A percentile compares a stretch with the other conserved stretches of the same genome.
These are phyloP conservation scores for Sylvia atricapilla DNA, from an alignment of 2,113 vertebrate species.

Conservation along the genomic window DNA sequence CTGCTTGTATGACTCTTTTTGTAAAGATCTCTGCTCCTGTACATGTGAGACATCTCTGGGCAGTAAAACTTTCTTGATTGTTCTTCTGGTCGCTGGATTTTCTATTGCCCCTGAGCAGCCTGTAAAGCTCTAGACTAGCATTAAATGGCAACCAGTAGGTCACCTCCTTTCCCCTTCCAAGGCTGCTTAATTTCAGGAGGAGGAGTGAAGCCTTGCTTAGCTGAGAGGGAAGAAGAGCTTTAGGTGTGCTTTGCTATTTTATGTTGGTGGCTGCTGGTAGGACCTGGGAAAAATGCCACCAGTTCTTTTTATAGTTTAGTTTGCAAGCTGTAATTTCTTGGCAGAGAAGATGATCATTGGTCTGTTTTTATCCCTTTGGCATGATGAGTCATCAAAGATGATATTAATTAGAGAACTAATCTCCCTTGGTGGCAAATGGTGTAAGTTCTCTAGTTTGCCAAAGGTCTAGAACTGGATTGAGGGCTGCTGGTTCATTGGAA, in stretches of 20 bases:
- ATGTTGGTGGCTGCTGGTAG: background rate
- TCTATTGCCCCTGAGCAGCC: background rate
- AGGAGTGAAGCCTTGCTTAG: background rate
- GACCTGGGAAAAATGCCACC: background rate
- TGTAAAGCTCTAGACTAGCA: background rate
- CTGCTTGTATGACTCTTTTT: background rate
- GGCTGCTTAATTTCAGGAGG: background rate
- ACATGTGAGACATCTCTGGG: accelerated
- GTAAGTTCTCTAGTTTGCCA: background rate
- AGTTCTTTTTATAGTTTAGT: background rate
- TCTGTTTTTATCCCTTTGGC: background rate
- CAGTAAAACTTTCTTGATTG: background rate
- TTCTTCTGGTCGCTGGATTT: background rate
- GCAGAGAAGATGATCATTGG: background rate
- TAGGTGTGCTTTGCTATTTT: background rate
- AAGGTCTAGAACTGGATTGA: background rate
- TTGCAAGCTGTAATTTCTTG: background rate
- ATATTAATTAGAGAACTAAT: background rate
- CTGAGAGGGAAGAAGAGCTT: background rate
- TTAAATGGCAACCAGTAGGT: background rate
- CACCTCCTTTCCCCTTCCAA: background rate
- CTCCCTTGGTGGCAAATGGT: background rate
- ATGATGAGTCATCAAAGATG: background rate
- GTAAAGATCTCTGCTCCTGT: background rate
- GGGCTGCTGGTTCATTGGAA: background rate